Percentiles rank a stretch among this genome's conserved stretches.
phyloP scores from a whole-genome alignment of 2,888 invertebrate genomes.

The Phortica magna region DNA sequence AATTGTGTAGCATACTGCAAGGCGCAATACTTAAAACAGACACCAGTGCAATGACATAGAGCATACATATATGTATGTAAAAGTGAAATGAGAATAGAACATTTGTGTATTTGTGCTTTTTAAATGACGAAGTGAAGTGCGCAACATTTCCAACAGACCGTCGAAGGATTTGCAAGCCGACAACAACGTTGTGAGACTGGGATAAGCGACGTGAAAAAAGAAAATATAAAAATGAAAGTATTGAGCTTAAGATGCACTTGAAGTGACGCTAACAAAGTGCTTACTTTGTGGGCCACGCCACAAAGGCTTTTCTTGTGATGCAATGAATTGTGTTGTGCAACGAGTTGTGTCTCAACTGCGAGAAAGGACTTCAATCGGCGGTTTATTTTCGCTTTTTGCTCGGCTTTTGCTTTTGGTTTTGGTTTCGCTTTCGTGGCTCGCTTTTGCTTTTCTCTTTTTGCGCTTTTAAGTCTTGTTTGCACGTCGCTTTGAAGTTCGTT shows the following conservation, averaged over 20 bases:
- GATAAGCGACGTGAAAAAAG: not conserved
- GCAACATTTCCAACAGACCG: no score
- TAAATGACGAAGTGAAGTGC: no score
- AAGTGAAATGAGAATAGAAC: no score
- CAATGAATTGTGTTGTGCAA: not conserved
- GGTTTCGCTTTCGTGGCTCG: not conserved
- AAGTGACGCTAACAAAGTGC: not conserved
- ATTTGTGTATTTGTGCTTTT: no score
- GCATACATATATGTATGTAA: no score
- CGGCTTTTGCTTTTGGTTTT: not conserved
- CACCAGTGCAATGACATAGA: no score
- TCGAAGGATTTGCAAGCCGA: not conserved
- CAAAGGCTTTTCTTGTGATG: not conserved
- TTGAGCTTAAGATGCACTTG: not conserved
- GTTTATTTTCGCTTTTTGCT: not conserved
- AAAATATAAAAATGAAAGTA: not conserved
- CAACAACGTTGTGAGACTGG: not conserved
- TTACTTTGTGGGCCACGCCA: not conserved
- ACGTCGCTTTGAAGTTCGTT: no score
- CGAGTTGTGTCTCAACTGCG: not conserved
- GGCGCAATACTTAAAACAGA: not conserved
- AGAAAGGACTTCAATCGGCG: no score
- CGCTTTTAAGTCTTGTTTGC: no score
- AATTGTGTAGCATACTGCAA: constrained; percentile 4
- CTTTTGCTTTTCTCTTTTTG: no score